phyloP scores from a whole-genome alignment of 2,888 invertebrate species.

The Leuctra nigra region DNA sequence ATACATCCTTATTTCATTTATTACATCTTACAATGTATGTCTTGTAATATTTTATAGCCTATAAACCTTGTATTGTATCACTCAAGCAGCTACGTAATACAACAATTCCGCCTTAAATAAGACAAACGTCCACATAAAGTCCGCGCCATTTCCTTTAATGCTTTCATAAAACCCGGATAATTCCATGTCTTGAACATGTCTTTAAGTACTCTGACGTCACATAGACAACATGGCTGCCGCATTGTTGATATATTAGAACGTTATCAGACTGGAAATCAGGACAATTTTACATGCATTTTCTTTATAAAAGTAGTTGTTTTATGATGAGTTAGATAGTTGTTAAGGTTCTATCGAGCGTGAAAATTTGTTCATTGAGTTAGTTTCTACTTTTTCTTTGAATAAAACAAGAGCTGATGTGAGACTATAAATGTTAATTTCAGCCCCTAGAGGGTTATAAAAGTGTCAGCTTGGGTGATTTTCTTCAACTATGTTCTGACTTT shows the following conservation, averaged over 20 bases:
- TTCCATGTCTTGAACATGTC: neutral
- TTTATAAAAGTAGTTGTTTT: slow-evolving; percentile 14
- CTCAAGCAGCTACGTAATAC: no score
- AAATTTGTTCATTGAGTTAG: neutral
- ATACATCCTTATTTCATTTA: no score
- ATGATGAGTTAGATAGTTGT: slow-evolving; percentile 3
- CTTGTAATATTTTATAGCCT: no score
- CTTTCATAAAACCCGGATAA: slow-evolving; percentile 1
- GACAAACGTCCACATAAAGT: neutral
- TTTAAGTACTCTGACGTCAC: neutral
- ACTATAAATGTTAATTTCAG: slow-evolving; percentile 16
- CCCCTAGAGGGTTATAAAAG: slow-evolving; percentile 1
- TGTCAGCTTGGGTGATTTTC: slow-evolving; percentile 1
- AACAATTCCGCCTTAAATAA: no score
- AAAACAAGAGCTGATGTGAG: neutral
- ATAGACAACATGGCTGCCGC: neutral
- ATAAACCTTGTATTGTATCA: no score
- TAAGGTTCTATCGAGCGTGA: slow-evolving; percentile 8
- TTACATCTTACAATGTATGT: no score
- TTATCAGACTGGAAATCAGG: neutral
- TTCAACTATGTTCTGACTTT: neutral
- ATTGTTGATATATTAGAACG: neutral
- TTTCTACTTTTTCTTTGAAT: neutral
- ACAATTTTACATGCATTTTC: slow-evolving; percentile 1
- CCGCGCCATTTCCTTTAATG: slow-evolving; percentile 1